Evolutionary conservation across 2,797 vertebrate species (phyloP), one percentile per base, ranked within the genome.

Genomic region (Onychomys arenicola): DNA sequence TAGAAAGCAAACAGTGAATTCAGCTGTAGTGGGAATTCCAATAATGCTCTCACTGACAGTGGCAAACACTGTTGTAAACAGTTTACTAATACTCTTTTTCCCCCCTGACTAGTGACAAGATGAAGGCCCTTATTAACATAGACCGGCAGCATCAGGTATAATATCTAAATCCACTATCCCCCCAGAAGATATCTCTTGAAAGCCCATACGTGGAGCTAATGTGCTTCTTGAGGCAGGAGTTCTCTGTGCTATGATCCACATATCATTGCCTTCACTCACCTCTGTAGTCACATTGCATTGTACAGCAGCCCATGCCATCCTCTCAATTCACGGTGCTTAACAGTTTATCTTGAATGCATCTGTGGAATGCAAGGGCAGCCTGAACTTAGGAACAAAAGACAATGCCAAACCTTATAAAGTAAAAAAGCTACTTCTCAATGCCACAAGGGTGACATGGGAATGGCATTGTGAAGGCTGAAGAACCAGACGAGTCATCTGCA

Each of bases 41-140:
- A 3, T 14, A 49, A 73, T 27, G 8, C 0, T 32, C 27, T 17
- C 37, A 7, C 43, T 5, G 0, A 4, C 7, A 13, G 2, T 25
- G 12, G 40, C 55, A 91, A 76, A 67, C 55, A 29, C 73, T 6
- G 0, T 4, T 25, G 16, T 25, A 52, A 80, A 89, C 75, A 46
- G 11, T 4, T 43, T 43, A 17, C 4, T 23, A 32, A 52, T 52
- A 21, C 23, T 37, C 29, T 3, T 40, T 40, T 11, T 2, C 9
- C n/a, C 14, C 3, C 13, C 12, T 14, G 1, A 82, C n/a, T 27
- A 27, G 40, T 84, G 29, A 67, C 63, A 52, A 46, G 37, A 46
- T n/a, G 7, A 92, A 59, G 65, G 34, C 17, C 10, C 63, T 95
- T 81, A 6, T 19, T n/a, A 29, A 40, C 5, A 25, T 16, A 81